Percentiles rank a stretch among this genome's conserved stretches.
Evolutionary conservation across 2,888 invertebrate species (phyloP).

Genomic region (Tipula lateralis): DNA sequence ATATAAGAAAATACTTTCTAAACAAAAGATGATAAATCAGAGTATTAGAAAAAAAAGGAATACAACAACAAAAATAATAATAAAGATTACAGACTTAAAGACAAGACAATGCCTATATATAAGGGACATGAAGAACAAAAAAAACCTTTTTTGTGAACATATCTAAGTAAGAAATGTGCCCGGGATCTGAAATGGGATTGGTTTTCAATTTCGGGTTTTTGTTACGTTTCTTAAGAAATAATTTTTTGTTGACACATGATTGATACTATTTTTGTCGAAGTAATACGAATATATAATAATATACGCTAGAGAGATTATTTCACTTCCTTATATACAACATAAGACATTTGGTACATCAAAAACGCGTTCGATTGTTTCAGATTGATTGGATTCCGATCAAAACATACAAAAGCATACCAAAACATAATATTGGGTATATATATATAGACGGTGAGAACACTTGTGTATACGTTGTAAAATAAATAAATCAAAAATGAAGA

Average conservation of each 20-base stretch:
- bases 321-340: neutral
- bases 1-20: neutral
- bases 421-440: neutral
- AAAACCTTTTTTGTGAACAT: neutral
- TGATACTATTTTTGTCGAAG: neutral
- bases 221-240: neutral
- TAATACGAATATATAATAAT: neutral
- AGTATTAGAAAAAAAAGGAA: neutral
- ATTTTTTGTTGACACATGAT: neutral
- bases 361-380: neutral
- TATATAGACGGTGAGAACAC: neutral
- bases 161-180: neutral
- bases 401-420: neutral
- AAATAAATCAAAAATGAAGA: neutral
- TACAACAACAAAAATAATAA: neutral
- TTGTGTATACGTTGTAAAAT: neutral
- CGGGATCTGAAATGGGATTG: neutral
- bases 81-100: neutral
- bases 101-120: neutral
- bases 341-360: neutral
- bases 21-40: constrained; percentile 19
- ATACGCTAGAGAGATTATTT: constrained; percentile 16
- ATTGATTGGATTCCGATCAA: neutral
- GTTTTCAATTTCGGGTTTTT: neutral
- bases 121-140: neutral